phyloP scores from a whole-genome alignment of 2,888 invertebrate genomes.

The Scaptomyza polygonia region DNA sequence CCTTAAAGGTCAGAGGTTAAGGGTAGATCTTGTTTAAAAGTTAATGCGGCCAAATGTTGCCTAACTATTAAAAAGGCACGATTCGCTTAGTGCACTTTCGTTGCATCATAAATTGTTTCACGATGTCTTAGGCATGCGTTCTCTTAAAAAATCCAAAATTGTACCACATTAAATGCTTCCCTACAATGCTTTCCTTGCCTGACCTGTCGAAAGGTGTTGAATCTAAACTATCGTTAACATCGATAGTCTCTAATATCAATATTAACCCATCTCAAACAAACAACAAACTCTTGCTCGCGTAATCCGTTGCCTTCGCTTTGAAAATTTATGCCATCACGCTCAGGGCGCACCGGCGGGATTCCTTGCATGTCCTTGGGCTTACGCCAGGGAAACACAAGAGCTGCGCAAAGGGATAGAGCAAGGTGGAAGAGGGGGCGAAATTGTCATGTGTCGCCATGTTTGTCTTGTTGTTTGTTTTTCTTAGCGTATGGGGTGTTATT shows the following conservation, averaged over 20 bases:
- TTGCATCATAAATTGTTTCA: no score
- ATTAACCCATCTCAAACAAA: slow-evolving; percentile 9
- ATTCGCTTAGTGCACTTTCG: no score
- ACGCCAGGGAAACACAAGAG: slow-evolving; percentile 18
- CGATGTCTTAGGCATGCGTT: no score
- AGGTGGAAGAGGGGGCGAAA: neutral
- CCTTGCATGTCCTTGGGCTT: slow-evolving; percentile 27
- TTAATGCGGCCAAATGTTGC: no score
- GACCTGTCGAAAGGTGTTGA: neutral
- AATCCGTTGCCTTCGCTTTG: slow-evolving; percentile 70
- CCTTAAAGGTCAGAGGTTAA: slow-evolving; percentile 4
- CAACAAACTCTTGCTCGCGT: slow-evolving; percentile 33
- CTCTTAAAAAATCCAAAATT: no score
- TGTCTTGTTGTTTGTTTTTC: slow-evolving; percentile 57
- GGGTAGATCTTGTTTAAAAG: neutral
- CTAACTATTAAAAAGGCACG: no score
- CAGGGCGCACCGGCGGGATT: slow-evolving; percentile 32
- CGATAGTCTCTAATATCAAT: slow-evolving; percentile 5
- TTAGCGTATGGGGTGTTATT: slow-evolving; percentile 46
- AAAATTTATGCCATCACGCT: slow-evolving; percentile 64
- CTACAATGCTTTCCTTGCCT: no score
- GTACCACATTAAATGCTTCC: no score
- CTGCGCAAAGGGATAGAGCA: neutral
- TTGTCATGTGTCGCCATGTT: slow-evolving; percentile 58
- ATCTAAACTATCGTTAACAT: slow-evolving; percentile 26